A percentile compares a stretch with the other conserved stretches of the same genome.
Conservation (phyloP, 2,888 invertebrate species). For the Epinotia demarniana region DNA sequence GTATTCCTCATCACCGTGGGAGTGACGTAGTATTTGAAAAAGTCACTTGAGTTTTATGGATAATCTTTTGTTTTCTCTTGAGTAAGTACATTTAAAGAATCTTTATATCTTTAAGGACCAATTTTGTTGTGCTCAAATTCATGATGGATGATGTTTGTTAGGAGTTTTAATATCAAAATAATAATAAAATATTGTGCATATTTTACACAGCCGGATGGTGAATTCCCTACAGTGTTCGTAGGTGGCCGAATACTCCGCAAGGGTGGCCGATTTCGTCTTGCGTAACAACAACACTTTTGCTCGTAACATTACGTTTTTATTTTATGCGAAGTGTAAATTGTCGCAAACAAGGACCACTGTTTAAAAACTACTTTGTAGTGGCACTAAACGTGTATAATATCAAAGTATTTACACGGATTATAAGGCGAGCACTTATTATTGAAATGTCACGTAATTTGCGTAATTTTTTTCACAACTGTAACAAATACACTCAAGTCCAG, state of each 20-base stretch:
- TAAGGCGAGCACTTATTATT: not conserved
- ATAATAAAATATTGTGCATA: not conserved
- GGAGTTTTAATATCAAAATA: not conserved
- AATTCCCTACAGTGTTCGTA: not conserved
- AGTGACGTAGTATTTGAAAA: no score
- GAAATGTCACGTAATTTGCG: not conserved
- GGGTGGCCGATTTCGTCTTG: conserved; percentile 24
- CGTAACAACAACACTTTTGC: not conserved
- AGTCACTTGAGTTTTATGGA: no score
- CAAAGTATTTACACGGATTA: not conserved
- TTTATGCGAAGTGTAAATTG: conserved; percentile 26
- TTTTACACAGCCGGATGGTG: not conserved
- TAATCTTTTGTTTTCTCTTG: no score
- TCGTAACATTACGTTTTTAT: conserved; percentile 16
- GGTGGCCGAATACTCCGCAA: conserved; percentile 13
- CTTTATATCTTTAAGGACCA: no score
- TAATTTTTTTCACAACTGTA: not conserved
- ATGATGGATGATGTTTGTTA: no score
- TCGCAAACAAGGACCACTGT: conserved; percentile 19
- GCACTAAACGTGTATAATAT: conserved; percentile 1
- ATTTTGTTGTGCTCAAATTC: no score
- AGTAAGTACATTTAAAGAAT: no score
- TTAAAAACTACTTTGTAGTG: conserved; percentile 27
- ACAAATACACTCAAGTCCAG: no score
- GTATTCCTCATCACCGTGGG: no score